Conservation (phyloP, 2,797 vertebrate genomes). For the Pangasius larnaudii region DNA sequence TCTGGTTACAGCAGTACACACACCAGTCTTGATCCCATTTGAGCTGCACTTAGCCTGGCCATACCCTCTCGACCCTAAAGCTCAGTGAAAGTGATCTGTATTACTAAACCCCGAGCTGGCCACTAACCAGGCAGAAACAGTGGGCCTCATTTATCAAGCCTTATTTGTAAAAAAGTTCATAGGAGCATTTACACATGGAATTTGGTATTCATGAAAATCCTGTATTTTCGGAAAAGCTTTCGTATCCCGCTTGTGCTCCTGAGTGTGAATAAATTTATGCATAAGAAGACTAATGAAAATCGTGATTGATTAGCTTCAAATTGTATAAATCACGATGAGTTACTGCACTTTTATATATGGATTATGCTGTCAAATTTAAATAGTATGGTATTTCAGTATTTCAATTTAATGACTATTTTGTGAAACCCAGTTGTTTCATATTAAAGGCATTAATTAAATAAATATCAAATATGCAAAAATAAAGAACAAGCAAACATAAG, state of each 20-base stretch:
- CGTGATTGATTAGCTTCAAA: not conserved
- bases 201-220: not conserved
- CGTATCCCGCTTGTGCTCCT: not conserved
- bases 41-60: constrained; percentile 47
- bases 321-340: not conserved
- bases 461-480: not conserved
- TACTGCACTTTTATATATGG: not conserved
- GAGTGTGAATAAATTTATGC: not conserved
- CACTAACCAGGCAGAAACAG: constrained; percentile 14
- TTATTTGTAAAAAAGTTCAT: not conserved
- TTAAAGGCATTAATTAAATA: not conserved
- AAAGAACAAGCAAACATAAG: not conserved
- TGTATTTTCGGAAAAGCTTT: not conserved
- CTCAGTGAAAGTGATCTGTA: constrained; percentile 39
- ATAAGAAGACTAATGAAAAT: not conserved
- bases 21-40: constrained; percentile 39
- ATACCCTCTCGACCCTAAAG: constrained; percentile 36
- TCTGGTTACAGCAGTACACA: constrained; percentile 21
- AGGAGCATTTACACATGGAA: not conserved
- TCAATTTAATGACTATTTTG: not conserved
- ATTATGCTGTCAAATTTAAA: not conserved
- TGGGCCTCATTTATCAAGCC: constrained; percentile 4
- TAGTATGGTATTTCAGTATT: not conserved
- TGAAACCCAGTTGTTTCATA: not conserved
- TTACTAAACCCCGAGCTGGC: constrained; percentile 34